Base-by-base conservation (phyloP, 2,888 invertebrate genomes). In the Lithophane socia region DNA sequence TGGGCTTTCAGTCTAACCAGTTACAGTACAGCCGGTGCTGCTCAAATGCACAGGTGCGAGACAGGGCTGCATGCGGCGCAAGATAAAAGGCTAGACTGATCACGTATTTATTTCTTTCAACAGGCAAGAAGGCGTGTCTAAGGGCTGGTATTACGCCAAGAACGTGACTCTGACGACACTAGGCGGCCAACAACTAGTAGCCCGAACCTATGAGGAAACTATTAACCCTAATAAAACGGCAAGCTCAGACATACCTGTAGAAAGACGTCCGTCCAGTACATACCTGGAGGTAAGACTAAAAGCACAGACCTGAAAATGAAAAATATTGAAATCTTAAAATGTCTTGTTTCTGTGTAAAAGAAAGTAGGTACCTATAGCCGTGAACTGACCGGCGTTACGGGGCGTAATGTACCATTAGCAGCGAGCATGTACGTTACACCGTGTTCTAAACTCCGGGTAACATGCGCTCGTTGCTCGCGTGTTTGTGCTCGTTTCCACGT, bases 91-190 rank as follows among this genome's bases (percentile, higher is more conserved):
- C 21, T 42, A 37, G 21, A 21, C 10, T n/a, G 49, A 66, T 5
- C 47, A 47, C 21, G 24, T 49, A 61, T 29, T 44, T 0, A 16
- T 73, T 73, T 24, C 7, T 54, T 73, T 24, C 18, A 58, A 75
- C 77, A 97, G 97, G 67, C 98, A 98, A 94, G 98, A 98, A 97
- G 97, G 97, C 9, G 97, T 98, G 0, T 92, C 96, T 58, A 90
- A 95, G 64, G 96, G 97, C 9, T 93, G 97, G 61, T 98, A 98
- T 91, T 96, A 95, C 70, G 95, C 97, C 0, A 89, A 88, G 76
- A 94, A 96, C 52, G 97, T 98, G 0, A 94, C 97, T 0, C 97
- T 98, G 0, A 92, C 94, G 75, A 96, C 97, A 29, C 90, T 95
- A 0, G 90, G 92, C 65, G 97, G 97, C 3, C 91, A 92, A 49